phyloP scores from a whole-genome alignment of 1,140 invertebrate genomes.

The Pachyrhynchus sulphureomaculatus region DNA sequence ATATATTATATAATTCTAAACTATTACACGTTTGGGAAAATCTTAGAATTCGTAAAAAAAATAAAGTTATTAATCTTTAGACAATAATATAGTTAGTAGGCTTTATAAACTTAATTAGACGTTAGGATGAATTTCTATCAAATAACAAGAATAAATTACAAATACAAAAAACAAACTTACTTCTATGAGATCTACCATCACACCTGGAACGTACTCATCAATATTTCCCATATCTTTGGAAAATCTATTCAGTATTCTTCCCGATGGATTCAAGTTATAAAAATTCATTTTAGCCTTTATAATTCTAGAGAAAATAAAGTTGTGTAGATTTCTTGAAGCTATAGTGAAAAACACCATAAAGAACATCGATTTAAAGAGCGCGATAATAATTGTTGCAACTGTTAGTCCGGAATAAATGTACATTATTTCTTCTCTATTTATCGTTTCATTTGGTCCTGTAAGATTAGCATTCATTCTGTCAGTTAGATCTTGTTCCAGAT shows the following conservation, averaged over 20 bases:
- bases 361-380: slow-evolving; percentile 45
- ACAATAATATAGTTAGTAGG: too few relatives aligned
- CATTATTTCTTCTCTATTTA: slow-evolving; percentile 43
- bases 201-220: slow-evolving; percentile 46
- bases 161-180: too few relatives aligned
- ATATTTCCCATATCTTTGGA: slow-evolving; percentile 57
- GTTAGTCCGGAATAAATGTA: slow-evolving; percentile 60
- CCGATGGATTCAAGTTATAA: slow-evolving; percentile 61
- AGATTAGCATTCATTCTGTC: slow-evolving; percentile 26
- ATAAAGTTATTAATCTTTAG: too few relatives aligned
- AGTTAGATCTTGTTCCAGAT: slow-evolving; percentile 45
- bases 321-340: slow-evolving; percentile 58
- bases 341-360: slow-evolving; percentile 43
- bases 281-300: slow-evolving; percentile 61
- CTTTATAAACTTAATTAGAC: too few relatives aligned
- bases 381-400: slow-evolving; percentile 59
- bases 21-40: too few relatives aligned
- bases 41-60: too few relatives aligned
- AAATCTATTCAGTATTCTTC: slow-evolving; percentile 58
- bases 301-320: slow-evolving; percentile 64
- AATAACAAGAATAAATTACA: too few relatives aligned
- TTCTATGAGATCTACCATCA: slow-evolving; percentile 43
- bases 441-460: slow-evolving; percentile 24
- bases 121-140: too few relatives aligned
- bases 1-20: too few relatives aligned